Conservation (phyloP, 2,113 vertebrate species). For the Brachyhypopomus occidentalis region DNA sequence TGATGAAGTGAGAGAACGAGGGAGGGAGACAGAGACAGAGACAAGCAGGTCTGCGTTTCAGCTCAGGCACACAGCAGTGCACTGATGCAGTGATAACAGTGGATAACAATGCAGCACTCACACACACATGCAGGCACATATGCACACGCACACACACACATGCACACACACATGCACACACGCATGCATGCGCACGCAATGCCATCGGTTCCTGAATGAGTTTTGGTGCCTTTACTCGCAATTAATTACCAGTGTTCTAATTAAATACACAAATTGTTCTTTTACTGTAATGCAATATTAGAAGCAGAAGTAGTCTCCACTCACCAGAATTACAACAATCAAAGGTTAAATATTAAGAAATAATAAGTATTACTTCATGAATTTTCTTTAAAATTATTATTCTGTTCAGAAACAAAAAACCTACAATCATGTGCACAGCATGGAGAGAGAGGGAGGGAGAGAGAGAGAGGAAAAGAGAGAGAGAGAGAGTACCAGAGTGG, state of each 20-base stretch:
- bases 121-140: constrained; percentile 14
- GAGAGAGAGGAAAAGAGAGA: constrained; percentile 56
- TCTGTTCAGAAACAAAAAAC: constrained; percentile 65
- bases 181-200: not conserved
- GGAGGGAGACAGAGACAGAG: constrained; percentile 52
- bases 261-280: constrained; percentile 13
- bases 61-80: constrained; percentile 71
- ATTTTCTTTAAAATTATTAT: constrained; percentile 61
- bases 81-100: constrained; percentile 65
- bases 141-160: not conserved
- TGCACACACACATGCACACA: constrained; percentile 36
- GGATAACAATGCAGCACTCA: constrained; percentile 60
- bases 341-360: not conserved
- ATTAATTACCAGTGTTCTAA: not conserved
- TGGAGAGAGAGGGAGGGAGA: constrained; percentile 35
- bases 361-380: constrained; percentile 39
- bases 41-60: constrained; percentile 72
- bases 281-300: not conserved
- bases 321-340: not conserved
- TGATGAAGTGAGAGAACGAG: constrained; percentile 25
- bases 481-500: constrained; percentile 34
- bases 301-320: not conserved
- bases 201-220: not conserved
- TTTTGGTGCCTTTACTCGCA: constrained; percentile 3
- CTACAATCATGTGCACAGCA: constrained; percentile 70